Evolutionary conservation across 2,888 invertebrate species (phyloP), one percentile per base, ranked within the genome.

Genomic region (Macaria notata): DNA sequence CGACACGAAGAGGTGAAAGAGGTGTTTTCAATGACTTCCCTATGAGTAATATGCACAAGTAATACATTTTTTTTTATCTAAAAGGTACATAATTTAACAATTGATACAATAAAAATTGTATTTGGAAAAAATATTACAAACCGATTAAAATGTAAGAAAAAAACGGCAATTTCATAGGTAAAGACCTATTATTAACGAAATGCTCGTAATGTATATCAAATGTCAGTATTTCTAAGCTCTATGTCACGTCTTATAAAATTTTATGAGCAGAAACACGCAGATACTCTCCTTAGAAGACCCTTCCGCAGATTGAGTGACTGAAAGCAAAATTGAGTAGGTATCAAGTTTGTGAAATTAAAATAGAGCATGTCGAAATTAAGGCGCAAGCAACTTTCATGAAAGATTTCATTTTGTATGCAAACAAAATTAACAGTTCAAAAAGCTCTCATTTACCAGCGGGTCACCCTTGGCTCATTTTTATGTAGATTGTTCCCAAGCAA

Each of bases 361-460:
- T 51, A 59, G 48, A 54, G 48, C 29, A 45, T 48, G 54, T 59
- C 54, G 79, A 82, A 76, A 82, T 81, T 77, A 79, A 76, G 80
- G 73, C 79, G 69, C 77, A 76, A 81, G 82, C 84, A 85, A 84
- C 80, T 85, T 86, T 83, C 73, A 84, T 81, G 83, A 83, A 79
- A 83, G 81, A 85, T 86, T 87, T 86, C 83, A 86, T 88, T 88
- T 83, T 75, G 76, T 81, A 88, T 88, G 86, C 85, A 88, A 88
- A 88, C 82, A 86, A 88, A 87, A 88, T 88, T 88, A 88, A 86
- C 86, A 86, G 87, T 84, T 87, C 84, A 87, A 88, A 88, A 86
- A 84, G 83, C 81, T 85, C 82, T 87, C 87, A 88, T 88, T 89
- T 89, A 86, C 86, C 78, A 81, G 79, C 84, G 84, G 86, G 86